Base-by-base conservation (phyloP, 2,888 invertebrate species). In the Meganola albula region DNA sequence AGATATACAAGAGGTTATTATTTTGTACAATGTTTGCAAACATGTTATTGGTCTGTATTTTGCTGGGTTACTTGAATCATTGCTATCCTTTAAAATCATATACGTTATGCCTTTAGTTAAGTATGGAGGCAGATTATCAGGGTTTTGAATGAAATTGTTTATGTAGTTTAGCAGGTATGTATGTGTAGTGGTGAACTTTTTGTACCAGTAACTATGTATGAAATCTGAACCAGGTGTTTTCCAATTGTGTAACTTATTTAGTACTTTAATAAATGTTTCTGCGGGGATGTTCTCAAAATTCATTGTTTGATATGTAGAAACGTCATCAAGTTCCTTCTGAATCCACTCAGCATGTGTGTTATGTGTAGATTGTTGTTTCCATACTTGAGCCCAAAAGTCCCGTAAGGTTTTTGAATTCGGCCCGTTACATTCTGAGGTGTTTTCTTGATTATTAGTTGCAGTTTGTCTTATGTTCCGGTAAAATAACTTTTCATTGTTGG, bases 11-110 rank as follows among this genome's bases (percentile, higher is more conserved):
- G 43, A 27, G 3, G 47, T 53, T 1, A 50, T 9, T 0, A 54
- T 43, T 44, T 55, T 58, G 23, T 50, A 53, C 0, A 53, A 26
- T 2, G 47, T 60, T 37, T 45, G 54, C 6, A 58, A 25, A 13
- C 57, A 60, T 3, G 56, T 55, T 1, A 57, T 54, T 0, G 53
- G 57, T 27, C 52, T 28, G 12, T 53, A 59, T 34, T 55, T 50
- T 1, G 48, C 27, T 4, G 55, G 53, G 10, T 54, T 48, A n/a
- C n/a, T n/a, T 8, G 6, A 10, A 0, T 23, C 20, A 7, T 40
- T 27, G 1, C 2, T 12, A 22, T 48, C 48, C 39, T 57, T 54
- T 4, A 45, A 50, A 18, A 53, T 21, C 44, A 54, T 44, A 9
- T 41, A 45, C 3, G 48, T 49, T 6, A 20, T 3, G 8, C 20